Evolutionary conservation across 1,140 invertebrate species (phyloP).

Genomic region (Danaus melanippus): DNA sequence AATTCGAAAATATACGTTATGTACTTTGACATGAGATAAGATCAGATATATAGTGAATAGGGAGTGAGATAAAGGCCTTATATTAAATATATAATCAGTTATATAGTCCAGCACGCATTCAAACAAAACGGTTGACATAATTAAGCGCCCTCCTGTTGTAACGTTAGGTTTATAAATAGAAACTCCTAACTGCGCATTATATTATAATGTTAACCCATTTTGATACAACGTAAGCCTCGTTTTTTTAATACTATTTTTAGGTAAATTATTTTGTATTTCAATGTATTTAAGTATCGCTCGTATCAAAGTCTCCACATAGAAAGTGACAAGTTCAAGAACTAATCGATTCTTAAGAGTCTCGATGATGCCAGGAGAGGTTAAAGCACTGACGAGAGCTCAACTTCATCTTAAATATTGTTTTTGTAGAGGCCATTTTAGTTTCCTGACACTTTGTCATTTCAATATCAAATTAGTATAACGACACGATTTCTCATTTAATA

Average conservation of each 20-base stretch:
- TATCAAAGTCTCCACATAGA: too few species aligned
- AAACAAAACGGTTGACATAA: slow-evolving; percentile 6
- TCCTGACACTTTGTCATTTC: too few species aligned
- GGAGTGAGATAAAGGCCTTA: slow-evolving; percentile 18
- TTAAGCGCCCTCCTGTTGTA: background rate
- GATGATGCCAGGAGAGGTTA: slow-evolving; percentile 8
- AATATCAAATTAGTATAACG: too few species aligned
- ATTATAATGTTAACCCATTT: too few species aligned
- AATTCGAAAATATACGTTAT: slow-evolving; percentile 21
- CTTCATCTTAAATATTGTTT: background rate
- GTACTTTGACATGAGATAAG: slow-evolving; percentile 24
- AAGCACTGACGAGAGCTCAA: slow-evolving; percentile 8
- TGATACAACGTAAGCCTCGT: too few species aligned
- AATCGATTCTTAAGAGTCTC: slow-evolving; percentile 12
- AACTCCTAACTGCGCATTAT: slow-evolving; percentile 4
- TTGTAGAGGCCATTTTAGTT: too few species aligned
- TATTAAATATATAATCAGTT: slow-evolving; percentile 1
- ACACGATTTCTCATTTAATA: too few species aligned
- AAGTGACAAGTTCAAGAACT: slow-evolving; percentile 15
- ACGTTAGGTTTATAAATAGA: slow-evolving; percentile 5
- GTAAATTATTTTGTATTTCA: too few species aligned
- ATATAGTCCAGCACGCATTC: too few species aligned
- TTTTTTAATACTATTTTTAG: too few species aligned
- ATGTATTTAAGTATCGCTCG: too few species aligned
- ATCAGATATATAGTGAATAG: slow-evolving; percentile 24